Evolutionary conservation across 2,888 invertebrate genomes (phyloP).

Genomic region (Stenodema calcarata): DNA sequence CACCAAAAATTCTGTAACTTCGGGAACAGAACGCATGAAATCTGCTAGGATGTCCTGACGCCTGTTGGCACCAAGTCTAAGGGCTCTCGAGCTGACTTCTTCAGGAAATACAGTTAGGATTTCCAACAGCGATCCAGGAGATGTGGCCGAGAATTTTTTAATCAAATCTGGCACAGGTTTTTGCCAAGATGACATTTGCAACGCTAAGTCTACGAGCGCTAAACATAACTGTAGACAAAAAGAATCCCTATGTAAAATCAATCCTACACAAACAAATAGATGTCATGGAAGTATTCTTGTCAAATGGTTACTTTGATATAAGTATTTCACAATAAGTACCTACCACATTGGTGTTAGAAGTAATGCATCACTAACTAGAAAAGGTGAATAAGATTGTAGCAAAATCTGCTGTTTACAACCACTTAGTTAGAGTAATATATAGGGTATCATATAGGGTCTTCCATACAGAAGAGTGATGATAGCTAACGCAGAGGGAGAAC

Average conservation of each 20-base stretch:
- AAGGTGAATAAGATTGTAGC: too few relatives aligned
- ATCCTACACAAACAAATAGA: not conserved
- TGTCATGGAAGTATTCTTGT: too few relatives aligned
- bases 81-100: slow-evolving; percentile 83
- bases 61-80: slow-evolving; percentile 88
- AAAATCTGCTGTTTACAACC: too few relatives aligned
- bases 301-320: too few relatives aligned
- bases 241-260: not conserved
- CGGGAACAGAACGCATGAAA: slow-evolving; percentile 75
- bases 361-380: too few relatives aligned
- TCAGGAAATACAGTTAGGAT: slow-evolving; percentile 94
- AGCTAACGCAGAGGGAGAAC: too few relatives aligned
- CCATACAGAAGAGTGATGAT: too few relatives aligned
- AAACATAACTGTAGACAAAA: slow-evolving; percentile 72
- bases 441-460: too few relatives aligned
- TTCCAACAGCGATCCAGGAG: slow-evolving; percentile 86
- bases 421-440: too few relatives aligned
- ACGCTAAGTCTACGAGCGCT: slow-evolving; percentile 89
- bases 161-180: slow-evolving; percentile 86
- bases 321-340: too few relatives aligned
- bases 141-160: slow-evolving; percentile 73
- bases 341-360: too few relatives aligned
- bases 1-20: slow-evolving; percentile 80
- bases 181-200: slow-evolving; percentile 94
- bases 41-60: slow-evolving; percentile 83